Conservation (phyloP, 2,113 vertebrate species). For the Trematomus loennbergii region DNA sequence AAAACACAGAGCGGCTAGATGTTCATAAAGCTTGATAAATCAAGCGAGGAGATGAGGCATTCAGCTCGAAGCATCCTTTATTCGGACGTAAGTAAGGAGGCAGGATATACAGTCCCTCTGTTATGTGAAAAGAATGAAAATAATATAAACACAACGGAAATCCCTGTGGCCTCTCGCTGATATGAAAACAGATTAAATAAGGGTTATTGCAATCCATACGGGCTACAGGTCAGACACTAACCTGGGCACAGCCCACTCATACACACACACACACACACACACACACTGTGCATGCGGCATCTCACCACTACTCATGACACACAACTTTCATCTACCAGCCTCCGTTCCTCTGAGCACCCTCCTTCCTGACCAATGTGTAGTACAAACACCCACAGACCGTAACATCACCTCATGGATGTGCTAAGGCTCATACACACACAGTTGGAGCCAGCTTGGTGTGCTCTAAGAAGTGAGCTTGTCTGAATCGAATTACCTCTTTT, state of each 20-base stretch:
- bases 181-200: conserved; percentile 61
- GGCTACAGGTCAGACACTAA: conserved; percentile 63
- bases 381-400: conserved; percentile 66
- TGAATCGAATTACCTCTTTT: conserved; percentile 71
- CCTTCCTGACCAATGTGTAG: conserved; percentile 49
- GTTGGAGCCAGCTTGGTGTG: conserved; percentile 54
- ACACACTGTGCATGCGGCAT: not conserved
- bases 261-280: too few relatives aligned
- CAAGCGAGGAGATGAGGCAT: conserved; percentile 34
- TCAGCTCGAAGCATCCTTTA: conserved; percentile 33
- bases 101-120: conserved; percentile 32
- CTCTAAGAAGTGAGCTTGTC: conserved; percentile 58
- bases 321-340: conserved; percentile 54
- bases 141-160: conserved; percentile 48
- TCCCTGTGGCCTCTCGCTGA: conserved; percentile 47
- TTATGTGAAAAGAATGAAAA: conserved; percentile 59
- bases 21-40: conserved; percentile 60
- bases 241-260: conserved; percentile 60
- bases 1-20: conserved; percentile 44
- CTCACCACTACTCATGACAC: conserved; percentile 54
- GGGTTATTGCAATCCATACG: conserved; percentile 56
- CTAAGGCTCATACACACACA: conserved; percentile 25
- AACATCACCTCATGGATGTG: conserved; percentile 54
- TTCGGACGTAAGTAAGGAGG: conserved; percentile 31
- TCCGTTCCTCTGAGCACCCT: conserved; percentile 48